Evolutionary conservation across 2,113 vertebrate species (phyloP).

Genomic region (Ochotona princeps): DNA sequence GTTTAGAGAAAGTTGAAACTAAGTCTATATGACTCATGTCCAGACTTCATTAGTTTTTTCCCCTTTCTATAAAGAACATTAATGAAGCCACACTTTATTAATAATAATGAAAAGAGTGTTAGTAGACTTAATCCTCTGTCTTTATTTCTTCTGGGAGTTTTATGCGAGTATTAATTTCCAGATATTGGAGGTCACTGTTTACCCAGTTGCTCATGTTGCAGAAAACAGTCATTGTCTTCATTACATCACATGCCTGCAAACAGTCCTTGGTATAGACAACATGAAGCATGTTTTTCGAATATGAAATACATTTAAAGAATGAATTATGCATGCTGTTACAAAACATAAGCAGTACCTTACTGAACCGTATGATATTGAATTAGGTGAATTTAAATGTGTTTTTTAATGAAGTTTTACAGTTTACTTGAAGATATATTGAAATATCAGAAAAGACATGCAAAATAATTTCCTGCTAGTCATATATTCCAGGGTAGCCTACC

Average conservation of each 20-base stretch:
- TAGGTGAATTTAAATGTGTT: conserved; percentile 53
- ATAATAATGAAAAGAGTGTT: background rate
- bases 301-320: conserved; percentile 30
- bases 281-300: background rate
- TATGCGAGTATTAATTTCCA: background rate
- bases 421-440: conserved; percentile 29
- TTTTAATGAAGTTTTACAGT: conserved; percentile 49
- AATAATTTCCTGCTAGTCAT: conserved; percentile 17
- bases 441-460: conserved; percentile 40
- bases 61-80: background rate
- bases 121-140: background rate
- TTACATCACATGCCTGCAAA: background rate
- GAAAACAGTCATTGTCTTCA: background rate
- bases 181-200: background rate
- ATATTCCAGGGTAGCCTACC: conserved; percentile 2
- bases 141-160: background rate
- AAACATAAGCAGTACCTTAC: conserved; percentile 22
- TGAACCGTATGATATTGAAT: conserved; percentile 15
- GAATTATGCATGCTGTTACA: background rate
- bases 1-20: background rate
- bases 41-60: background rate
- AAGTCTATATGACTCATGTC: background rate
- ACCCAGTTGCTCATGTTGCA: background rate
- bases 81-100: background rate
- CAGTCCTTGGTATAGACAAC: background rate